Conservation (phyloP, 2,797 vertebrate genomes). For the Lindbergichthys nudifrons region DNA sequence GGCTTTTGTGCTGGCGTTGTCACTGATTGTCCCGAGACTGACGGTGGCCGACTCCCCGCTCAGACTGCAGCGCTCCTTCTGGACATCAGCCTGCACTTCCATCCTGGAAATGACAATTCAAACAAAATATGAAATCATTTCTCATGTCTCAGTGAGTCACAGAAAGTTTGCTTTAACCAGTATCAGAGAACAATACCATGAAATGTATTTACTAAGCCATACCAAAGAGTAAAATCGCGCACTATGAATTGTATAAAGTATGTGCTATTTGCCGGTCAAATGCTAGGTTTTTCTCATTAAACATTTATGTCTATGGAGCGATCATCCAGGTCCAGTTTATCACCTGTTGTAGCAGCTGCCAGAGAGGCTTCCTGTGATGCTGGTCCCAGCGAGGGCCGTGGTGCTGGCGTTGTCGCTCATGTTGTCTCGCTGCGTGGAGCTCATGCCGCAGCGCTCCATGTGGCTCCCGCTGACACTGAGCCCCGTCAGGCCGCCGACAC, state of each 20-base stretch:
- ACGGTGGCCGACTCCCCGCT: constrained; percentile 97
- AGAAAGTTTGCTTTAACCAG: background rate
- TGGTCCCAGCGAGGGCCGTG: constrained; percentile 95
- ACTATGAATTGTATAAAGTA: background rate
- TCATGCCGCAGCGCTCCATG: constrained; percentile 92
- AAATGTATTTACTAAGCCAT: background rate
- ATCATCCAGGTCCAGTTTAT: background rate
- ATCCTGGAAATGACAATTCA: constrained; percentile 80
- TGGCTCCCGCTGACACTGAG: constrained; percentile 97
- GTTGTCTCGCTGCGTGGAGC: constrained; percentile 93
- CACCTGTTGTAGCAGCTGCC: constrained; percentile 98
- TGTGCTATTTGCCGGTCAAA: background rate
- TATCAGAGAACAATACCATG: background rate
- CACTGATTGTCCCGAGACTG: constrained; percentile 96
- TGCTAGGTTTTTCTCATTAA: background rate
- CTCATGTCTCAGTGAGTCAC: background rate
- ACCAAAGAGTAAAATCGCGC: background rate
- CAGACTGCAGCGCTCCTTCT: constrained; percentile 96
- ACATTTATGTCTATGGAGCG: background rate
- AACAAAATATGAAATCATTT: background rate
- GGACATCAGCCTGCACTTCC: constrained; percentile 98
- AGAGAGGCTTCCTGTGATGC: constrained; percentile 95
- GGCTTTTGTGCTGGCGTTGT: constrained; percentile 97
- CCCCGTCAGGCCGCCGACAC: constrained; percentile 94
- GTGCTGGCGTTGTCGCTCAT: constrained; percentile 97